A percentile compares a stretch with the other conserved stretches of the same genome.
These are phyloP conservation scores for Labeo calbasu DNA, from an alignment of 2,797 vertebrate genomes.

Conservation along the genomic window DNA sequence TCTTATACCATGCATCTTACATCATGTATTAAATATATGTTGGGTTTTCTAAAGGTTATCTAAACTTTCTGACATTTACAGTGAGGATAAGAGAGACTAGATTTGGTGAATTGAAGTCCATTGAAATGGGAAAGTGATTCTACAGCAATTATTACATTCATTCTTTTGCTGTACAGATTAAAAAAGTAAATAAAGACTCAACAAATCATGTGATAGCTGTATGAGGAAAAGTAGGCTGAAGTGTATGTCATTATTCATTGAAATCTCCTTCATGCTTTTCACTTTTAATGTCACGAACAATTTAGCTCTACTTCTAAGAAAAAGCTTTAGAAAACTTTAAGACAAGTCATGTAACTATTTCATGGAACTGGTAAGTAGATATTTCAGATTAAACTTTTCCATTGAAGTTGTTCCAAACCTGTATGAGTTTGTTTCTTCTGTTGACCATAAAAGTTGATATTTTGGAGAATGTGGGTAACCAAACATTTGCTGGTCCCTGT, in stretches of 20 bases:
- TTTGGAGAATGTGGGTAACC: too few species aligned
- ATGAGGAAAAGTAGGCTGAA: too few species aligned
- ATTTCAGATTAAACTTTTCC: background rate
- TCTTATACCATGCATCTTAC: background rate
- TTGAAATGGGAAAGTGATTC: background rate
- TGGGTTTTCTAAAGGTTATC: slow-evolving; percentile 11
- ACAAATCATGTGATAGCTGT: too few species aligned
- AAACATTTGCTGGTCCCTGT: too few species aligned
- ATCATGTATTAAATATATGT: background rate
- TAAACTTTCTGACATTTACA: slow-evolving; percentile 12
- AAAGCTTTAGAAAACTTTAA: background rate
- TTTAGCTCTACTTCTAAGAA: background rate
- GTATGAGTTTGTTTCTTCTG: too few species aligned
- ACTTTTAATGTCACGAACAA: background rate
- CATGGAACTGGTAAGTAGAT: background rate
- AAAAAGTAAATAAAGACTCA: too few species aligned
- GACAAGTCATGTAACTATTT: background rate
- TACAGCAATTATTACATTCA: background rate
- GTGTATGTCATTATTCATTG: too few species aligned
- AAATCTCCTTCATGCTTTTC: background rate
- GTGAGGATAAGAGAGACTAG: background rate
- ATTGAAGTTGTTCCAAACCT: too few species aligned
- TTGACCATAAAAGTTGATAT: too few species aligned
- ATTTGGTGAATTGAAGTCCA: background rate
- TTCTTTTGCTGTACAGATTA: too few species aligned